Base-by-base conservation (phyloP, 2,888 invertebrate genomes). In the Apocheima hispidaria region DNA sequence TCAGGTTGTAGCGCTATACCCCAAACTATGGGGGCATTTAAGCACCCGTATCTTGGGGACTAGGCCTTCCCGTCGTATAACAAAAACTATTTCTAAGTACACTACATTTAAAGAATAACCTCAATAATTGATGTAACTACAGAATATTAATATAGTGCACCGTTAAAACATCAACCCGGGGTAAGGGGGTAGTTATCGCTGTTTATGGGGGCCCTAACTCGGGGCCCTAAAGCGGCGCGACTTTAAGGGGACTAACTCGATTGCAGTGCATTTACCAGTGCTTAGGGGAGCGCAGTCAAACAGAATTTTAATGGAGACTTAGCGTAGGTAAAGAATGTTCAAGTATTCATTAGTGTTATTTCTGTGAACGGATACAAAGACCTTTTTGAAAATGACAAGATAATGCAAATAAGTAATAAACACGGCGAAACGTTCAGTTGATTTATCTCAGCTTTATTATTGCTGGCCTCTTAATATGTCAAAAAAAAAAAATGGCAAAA, bases 91-190 rank as follows among this genome's bases (percentile, higher is more conserved):
- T 21, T 7, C 9, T 1, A 26, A 58, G 5, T 2, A 9, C 58
- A 59, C 52, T 52, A 9, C n/a, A 21, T 10, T 41, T 33, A 16
- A 51, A 36, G 44, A 64, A 74, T 74, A 72, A 77, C 73, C 79
- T 87, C 84, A 88, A 90, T 89, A 84, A 89, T 87, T 87, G 80
- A 88, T 85, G 73, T 77, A 80, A 77, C 83, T 85, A 86, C 86
- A 86, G 78, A 82, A 85, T 84, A 86, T 88, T 88, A 88, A 87
- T 85, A 82, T 75, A 78, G 81, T 79, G 80, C 78, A 74, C 77
- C 23, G 51, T 78, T 85, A 78, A 78, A 84, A 83, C 78, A 83
- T 80, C 80, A 82, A 81, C 78, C 70, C 53, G 54, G 60, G 63
- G 52, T 33, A 33, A 50, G 21, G 21, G 59, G 51, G 57, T 63